phyloP scores from a whole-genome alignment of 2,113 vertebrate species.

The Cinclus cinclus region DNA sequence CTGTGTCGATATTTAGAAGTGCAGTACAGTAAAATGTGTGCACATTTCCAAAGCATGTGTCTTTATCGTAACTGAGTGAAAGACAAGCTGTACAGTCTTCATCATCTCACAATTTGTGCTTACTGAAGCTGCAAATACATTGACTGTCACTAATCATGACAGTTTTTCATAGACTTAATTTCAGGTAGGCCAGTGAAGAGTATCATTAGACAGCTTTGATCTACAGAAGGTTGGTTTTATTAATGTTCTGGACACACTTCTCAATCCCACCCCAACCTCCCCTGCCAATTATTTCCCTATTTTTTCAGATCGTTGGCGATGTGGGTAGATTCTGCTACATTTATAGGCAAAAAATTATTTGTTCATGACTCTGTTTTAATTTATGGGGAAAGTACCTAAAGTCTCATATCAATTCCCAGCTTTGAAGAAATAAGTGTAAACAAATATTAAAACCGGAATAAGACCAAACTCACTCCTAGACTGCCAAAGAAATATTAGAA shows the following conservation, averaged over 20 bases:
- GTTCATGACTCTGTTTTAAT: not conserved
- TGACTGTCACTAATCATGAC: not conserved
- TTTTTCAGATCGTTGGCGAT: not conserved
- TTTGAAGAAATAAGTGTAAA: not conserved
- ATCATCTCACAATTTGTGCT: not conserved
- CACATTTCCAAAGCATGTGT: not conserved
- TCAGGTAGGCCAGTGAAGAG: not conserved
- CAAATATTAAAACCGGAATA: not conserved
- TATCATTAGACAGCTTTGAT: not conserved
- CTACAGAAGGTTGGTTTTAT: not conserved
- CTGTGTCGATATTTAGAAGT: not conserved
- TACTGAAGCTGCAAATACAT: not conserved
- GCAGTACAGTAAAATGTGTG: not conserved
- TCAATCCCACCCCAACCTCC: fast-evolving
- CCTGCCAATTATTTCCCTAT: not conserved
- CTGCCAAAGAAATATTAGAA: not conserved
- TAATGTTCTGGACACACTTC: not conserved
- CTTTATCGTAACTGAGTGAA: not conserved
- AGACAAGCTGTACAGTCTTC: not conserved
- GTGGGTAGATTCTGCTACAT: not conserved
- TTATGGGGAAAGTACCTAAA: not conserved
- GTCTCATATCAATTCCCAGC: not conserved
- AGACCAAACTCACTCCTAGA: not conserved
- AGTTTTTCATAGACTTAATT: not conserved
- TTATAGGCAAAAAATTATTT: not conserved